Base-by-base conservation (phyloP, 2,113 vertebrate genomes). In the Psephotus haematonotus region DNA sequence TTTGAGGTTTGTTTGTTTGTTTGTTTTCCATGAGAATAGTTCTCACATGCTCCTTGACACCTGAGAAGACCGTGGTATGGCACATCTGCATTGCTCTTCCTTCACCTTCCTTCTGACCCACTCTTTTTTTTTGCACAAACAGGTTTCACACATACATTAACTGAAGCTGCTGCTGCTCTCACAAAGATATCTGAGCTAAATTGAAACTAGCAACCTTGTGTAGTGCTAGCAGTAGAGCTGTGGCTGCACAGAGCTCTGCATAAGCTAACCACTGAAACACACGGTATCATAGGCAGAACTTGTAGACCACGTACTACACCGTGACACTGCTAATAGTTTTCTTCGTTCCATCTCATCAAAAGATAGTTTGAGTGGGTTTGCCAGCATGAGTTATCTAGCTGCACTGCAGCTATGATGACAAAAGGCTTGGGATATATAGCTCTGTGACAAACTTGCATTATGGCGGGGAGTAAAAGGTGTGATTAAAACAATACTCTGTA, bases 201-300 rank as follows among this genome's bases (percentile, higher is more conserved):
- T 0, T 96, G 93, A 85, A 94, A 91, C 89, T 43, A 87, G 4
- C 50, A 91, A 49, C 76, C 77, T 91, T 55, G 47, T 31, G 74
- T n/a, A 75, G 86, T 46, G 80, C 69, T 86, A 79, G 59, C 81
- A 88, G 70, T 5, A 72, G 67, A 95, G 84, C 91, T 93, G 84
- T 35, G 82, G 74, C 17, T 94, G 78, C 90, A 91, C 10, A 74
- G 84, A 95, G 78, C 78, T 97, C 91, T 94, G 84, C 84, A 82
- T 35, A 82, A 95, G 81, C 75, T 89, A 95, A 95, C 91, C 86
- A 85, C 86, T 90, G 87, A 95, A 91, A 90, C 81, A 91, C 82
- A 47, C 7, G 6, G 47, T 62, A 47, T 64, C 28, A 84, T 72
- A 89, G 84, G 94, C 93, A 95, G 82, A 88, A 63, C 91, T 93